Percentiles rank a stretch among this genome's conserved stretches.
phyloP scores from a whole-genome alignment of 1,140 invertebrate genomes.

The Sesamia nonagrioides region DNA sequence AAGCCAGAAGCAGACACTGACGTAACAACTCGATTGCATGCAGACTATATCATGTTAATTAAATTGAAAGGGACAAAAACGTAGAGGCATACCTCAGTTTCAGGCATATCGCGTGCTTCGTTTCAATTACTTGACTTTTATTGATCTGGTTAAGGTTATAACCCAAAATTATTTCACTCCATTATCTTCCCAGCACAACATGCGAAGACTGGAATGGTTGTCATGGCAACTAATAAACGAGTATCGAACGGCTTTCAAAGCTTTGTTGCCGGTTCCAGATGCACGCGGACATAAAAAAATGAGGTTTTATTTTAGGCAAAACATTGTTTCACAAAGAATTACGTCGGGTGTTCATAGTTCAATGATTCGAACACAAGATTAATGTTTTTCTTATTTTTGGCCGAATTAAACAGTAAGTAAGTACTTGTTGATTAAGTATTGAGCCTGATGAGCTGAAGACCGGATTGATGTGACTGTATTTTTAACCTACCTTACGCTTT shows the following conservation, averaged over 20 bases:
- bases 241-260: conserved; percentile 58
- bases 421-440: too few relatives aligned
- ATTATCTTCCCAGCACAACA: conserved; percentile 75
- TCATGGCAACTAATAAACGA: conserved; percentile 69
- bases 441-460: too few relatives aligned
- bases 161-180: conserved; percentile 82
- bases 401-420: too few relatives aligned
- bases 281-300: not conserved
- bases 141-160: conserved; percentile 81
- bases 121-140: conserved; percentile 79
- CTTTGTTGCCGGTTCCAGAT: conserved; percentile 47
- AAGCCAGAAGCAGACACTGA: conserved; percentile 45
- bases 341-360: too few relatives aligned
- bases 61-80: conserved; percentile 71
- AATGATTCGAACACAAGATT: too few relatives aligned
- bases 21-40: conserved; percentile 66
- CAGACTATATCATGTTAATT: conserved; percentile 76
- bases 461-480: too few relatives aligned
- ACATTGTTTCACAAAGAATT: too few relatives aligned
- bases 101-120: conserved; percentile 81
- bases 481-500: too few relatives aligned
- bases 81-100: conserved; percentile 72
- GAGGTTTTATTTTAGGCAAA: not conserved
- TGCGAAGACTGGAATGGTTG: conserved; percentile 68
- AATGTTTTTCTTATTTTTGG: too few relatives aligned